Percentiles rank a stretch among this genome's conserved stretches.
Conservation (phyloP, 2,113 vertebrate species). For the Oncorhynchus keta region DNA sequence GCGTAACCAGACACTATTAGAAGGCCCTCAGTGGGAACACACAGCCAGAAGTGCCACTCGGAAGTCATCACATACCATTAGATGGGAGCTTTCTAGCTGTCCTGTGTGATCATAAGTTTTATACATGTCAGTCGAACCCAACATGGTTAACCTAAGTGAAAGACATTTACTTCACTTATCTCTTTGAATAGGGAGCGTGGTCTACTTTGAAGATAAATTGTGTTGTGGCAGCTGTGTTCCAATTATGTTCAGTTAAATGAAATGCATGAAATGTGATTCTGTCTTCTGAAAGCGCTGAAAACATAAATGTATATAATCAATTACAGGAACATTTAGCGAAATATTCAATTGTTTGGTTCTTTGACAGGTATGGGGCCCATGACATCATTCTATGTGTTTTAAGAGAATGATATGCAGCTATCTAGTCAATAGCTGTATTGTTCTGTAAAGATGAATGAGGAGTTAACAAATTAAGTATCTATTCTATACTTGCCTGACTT, state of each 20-base stretch:
- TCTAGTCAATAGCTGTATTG: too few relatives aligned
- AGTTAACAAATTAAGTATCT: too few relatives aligned
- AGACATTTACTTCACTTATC: slow-evolving; percentile 9
- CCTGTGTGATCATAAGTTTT: slow-evolving; percentile 7
- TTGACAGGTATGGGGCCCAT: not conserved
- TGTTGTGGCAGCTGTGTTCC: slow-evolving; percentile 39
- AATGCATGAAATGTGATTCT: not conserved
- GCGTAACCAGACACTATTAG: slow-evolving; percentile 53
- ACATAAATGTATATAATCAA: slow-evolving; percentile 9
- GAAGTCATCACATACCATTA: slow-evolving; percentile 20
- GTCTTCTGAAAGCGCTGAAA: not conserved
- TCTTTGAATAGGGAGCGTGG: slow-evolving; percentile 26
- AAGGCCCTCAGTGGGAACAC: slow-evolving; percentile 29
- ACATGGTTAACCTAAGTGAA: slow-evolving; percentile 26
- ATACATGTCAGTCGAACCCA: slow-evolving; percentile 22
- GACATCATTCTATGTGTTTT: too few relatives aligned
- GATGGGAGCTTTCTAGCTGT: slow-evolving; percentile 26
- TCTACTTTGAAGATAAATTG: slow-evolving; percentile 25
- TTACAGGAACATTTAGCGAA: slow-evolving; percentile 14
- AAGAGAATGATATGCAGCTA: too few relatives aligned
- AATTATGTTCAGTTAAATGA: not conserved
- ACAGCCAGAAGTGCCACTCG: slow-evolving; percentile 23
- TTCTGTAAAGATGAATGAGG: too few relatives aligned
- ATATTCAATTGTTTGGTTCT: not conserved
- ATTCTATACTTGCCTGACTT: too few relatives aligned